These are phyloP conservation scores for Aselliscus stoliczkanus DNA, from an alignment of 2,797 vertebrate species.

Conservation along the genomic window DNA sequence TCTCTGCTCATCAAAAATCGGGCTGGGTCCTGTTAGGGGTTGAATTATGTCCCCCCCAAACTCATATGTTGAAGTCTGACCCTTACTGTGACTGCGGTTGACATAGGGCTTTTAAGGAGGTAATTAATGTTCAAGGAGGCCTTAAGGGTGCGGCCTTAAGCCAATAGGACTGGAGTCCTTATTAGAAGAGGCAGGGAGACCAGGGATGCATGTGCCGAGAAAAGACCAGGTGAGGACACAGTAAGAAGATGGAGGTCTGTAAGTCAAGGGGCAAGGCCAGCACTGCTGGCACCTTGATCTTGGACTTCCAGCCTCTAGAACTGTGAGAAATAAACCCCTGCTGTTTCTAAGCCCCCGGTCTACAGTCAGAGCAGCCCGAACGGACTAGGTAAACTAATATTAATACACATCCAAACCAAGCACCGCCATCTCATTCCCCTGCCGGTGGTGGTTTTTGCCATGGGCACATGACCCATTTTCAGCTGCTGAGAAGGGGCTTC, in stretches of 20 bases:
- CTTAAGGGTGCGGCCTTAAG: neutral
- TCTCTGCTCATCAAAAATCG: neutral
- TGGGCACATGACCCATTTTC: neutral
- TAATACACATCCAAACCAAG: neutral
- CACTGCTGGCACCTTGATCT: neutral
- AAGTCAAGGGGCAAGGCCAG: neutral
- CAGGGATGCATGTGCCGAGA: neutral
- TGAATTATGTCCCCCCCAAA: neutral
- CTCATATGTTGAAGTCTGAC: neutral
- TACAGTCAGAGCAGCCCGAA: neutral
- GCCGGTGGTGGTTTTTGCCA: neutral
- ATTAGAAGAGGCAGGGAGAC: neutral
- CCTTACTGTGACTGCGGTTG: neutral
- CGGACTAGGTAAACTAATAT: neutral
- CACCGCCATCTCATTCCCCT: rapidly evolving
- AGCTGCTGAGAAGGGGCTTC: neutral
- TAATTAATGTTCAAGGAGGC: neutral
- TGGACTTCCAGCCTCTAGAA: neutral
- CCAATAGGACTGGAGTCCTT: neutral
- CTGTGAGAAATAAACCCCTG: neutral
- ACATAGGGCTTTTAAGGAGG: neutral
- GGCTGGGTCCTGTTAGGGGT: neutral
- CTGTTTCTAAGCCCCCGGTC: neutral
- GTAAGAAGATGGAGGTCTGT: neutral
- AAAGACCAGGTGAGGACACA: neutral